Evolutionary conservation across 2,113 vertebrate species (phyloP).

Genomic region (Cricetomys ansorgei): DNA sequence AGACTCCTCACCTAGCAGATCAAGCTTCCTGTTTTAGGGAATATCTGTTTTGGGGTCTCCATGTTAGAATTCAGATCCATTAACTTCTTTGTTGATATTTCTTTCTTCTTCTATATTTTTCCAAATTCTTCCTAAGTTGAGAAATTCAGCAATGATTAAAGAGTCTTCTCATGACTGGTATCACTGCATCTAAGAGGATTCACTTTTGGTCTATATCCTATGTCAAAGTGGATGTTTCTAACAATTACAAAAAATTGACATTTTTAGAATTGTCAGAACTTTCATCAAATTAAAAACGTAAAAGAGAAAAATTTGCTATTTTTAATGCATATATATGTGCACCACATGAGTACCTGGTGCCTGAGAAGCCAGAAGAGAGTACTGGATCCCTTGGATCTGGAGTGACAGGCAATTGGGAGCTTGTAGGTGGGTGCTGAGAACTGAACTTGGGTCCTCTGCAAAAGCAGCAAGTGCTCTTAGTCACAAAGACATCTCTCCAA

Average conservation of each 20-base stretch:
- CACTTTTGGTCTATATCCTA: neutral
- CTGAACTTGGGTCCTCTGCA: neutral
- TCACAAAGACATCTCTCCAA: neutral
- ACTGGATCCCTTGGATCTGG: neutral
- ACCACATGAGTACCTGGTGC: neutral
- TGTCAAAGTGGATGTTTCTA: neutral
- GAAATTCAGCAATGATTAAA: neutral
- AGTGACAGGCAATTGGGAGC: neutral
- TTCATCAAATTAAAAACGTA: constrained; percentile 18
- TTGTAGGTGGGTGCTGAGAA: neutral
- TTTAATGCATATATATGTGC: neutral
- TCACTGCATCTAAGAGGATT: neutral
- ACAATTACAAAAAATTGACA: neutral
- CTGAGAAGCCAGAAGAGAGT: neutral
- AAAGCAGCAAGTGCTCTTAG: neutral
- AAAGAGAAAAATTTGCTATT: neutral
- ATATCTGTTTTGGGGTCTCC: neutral
- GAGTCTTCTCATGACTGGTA: neutral
- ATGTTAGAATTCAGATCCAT: neutral
- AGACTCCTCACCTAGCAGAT: neutral
- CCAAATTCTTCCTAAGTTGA: neutral
- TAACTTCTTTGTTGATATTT: neutral
- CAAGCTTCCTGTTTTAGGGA: neutral
- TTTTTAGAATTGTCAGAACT: neutral
- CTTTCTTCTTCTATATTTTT: neutral